Evolutionary conservation across 2,797 vertebrate species (phyloP), one percentile per base, ranked within the genome.

Genomic region (Sternotherus odoratus): DNA sequence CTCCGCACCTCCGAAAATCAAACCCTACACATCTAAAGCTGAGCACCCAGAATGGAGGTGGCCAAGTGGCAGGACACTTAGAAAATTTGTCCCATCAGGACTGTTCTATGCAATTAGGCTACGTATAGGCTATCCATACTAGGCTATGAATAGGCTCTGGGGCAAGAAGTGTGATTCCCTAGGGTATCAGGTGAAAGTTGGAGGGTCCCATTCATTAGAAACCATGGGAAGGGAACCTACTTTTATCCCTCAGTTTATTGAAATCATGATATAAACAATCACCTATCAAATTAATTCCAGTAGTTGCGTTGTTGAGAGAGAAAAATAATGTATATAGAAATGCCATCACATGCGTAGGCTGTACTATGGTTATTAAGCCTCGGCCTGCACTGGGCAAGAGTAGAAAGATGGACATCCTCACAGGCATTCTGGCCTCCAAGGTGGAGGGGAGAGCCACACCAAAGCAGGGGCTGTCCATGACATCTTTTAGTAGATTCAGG

Each of bases 141-240:
- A 46, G n/a, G 9, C n/a, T 66, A 36, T 6, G 63, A 36, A n/a
- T n/a, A 36, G n/a, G 19, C 63, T 39, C 2, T 36, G n/a, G 19
- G 63, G n/a, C 0, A 10, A 39, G 63, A 17, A 36, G 19, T 36
- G n/a, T 69, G 63, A 69, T 23, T 69, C n/a, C n/a, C 4, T 46
- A 24, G 19, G 39, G 16, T 56, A 17, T 75, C 69, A 48, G 0
- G 57, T 87, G 66, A 78, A 87, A 36, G 77, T 33, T 39, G 63
- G n/a, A 66, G n/a, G 9, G 5, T 66, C 9, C 63, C 9, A 5
- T 66, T 66, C 63, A 19, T 36, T 36, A 36, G n/a, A 82, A 91
- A 75, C 81, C 0, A 48, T 12, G 16, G 26, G 43, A 2, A 78
- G 12, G n/a, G 0, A 75, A 19, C 1, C 83, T 50, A 28, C 12